These are phyloP conservation scores for Aegithalos caudatus DNA, from an alignment of 2,113 vertebrate species.

Conservation along the genomic window DNA sequence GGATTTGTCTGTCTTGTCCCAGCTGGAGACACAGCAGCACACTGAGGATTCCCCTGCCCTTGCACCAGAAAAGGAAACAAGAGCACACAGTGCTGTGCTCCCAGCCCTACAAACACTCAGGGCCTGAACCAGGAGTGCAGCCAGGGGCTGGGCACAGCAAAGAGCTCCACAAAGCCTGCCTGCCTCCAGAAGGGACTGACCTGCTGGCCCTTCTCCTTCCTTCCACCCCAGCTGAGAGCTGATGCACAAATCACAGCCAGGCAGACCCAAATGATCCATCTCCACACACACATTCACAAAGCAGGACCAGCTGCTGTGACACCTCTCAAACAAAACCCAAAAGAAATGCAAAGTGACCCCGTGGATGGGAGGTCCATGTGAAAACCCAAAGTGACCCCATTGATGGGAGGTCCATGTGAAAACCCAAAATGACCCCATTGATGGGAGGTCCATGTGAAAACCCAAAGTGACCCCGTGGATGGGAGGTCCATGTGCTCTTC, in stretches of 20 bases:
- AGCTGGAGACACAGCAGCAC: neutral
- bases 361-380: fast-evolving
- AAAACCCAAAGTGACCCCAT: fast-evolving
- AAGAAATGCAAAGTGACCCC: neutral
- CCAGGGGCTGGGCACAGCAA: neutral
- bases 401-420: too few species aligned
- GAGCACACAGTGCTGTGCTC: neutral
- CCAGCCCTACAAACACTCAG: neutral
- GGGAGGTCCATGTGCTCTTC: neutral
- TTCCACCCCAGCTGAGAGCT: neutral
- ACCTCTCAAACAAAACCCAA: neutral
- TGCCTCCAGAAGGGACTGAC: neutral
- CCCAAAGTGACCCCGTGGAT: fast-evolving
- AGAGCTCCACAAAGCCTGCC: neutral
- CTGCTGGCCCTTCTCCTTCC: neutral
- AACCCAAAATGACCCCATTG: fast-evolving
- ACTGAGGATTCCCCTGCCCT: neutral
- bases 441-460: too few species aligned
- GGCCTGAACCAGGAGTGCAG: neutral
- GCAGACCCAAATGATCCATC: neutral
- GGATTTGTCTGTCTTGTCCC: neutral
- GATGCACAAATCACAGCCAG: neutral
- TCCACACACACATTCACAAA: neutral
- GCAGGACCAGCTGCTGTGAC: fast-evolving
- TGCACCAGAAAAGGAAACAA: neutral